A percentile compares a stretch with the other conserved stretches of the same genome.
Conservation (phyloP, 2,797 vertebrate genomes). For the Hydrolagus colliei region DNA sequence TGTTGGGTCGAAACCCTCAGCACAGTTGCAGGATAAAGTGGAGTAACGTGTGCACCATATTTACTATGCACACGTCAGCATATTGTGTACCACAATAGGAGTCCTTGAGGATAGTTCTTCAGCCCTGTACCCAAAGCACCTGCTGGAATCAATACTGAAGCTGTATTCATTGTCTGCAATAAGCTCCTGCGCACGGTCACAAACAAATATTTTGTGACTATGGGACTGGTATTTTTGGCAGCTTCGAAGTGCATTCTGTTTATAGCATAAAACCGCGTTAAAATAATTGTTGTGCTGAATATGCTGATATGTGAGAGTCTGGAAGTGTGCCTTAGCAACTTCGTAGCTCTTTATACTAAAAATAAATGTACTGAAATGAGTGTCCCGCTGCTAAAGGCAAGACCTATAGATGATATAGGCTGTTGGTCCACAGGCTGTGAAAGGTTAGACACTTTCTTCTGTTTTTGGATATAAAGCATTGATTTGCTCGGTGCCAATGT, state of each 20-base stretch:
- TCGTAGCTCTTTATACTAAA: neutral
- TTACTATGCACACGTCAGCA: too few relatives aligned
- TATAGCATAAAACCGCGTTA: too few relatives aligned
- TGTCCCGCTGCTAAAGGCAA: neutral
- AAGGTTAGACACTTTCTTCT: neutral
- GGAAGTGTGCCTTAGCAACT: neutral
- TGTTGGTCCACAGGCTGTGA: too few relatives aligned
- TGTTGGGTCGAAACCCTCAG: too few relatives aligned
- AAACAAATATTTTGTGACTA: neutral
- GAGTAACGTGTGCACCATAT: too few relatives aligned
- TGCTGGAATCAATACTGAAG: neutral
- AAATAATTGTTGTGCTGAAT: neutral
- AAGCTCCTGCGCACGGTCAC: too few relatives aligned
- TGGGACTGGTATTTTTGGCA: neutral
- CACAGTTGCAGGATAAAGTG: too few relatives aligned
- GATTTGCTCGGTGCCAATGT: neutral
- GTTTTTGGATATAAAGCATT: too few relatives aligned
- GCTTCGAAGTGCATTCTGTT: neutral
- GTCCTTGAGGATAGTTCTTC: neutral
- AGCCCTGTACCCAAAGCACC: neutral
- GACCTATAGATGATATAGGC: neutral
- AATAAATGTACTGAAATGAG: neutral
- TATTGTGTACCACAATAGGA: neutral
- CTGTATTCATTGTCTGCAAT: neutral
- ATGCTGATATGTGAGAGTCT: neutral